Evolutionary conservation across 2,797 vertebrate genomes (phyloP).

Genomic region (Sebastolobus alascanus): DNA sequence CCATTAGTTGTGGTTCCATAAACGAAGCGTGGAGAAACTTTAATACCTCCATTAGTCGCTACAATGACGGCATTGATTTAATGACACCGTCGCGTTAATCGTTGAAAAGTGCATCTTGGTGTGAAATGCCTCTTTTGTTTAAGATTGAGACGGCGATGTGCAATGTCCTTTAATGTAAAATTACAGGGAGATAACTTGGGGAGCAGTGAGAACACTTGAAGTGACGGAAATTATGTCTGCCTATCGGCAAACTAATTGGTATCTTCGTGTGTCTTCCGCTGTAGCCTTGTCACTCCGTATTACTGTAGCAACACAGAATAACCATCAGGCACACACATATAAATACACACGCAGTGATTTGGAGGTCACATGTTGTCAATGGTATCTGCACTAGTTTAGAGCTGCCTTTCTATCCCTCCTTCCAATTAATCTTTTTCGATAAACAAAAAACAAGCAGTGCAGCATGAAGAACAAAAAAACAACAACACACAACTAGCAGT

Average conservation of each 20-base stretch:
- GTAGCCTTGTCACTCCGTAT: slow-evolving; percentile 19
- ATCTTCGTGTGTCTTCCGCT: slow-evolving; percentile 8
- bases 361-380: slow-evolving; percentile 60
- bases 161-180: slow-evolving; percentile 26
- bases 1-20: slow-evolving; percentile 47
- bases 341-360: slow-evolving; percentile 15
- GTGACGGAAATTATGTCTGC: slow-evolving; percentile 28
- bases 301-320: slow-evolving; percentile 23
- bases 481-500: slow-evolving; percentile 30
- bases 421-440: slow-evolving; percentile 75
- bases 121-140: slow-evolving; percentile 55
- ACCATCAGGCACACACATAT: slow-evolving; percentile 11
- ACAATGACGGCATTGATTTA: slow-evolving; percentile 70
- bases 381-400: slow-evolving; percentile 50
- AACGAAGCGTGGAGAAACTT: slow-evolving; percentile 49
- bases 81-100: slow-evolving; percentile 58
- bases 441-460: slow-evolving; percentile 67
- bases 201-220: slow-evolving; percentile 14
- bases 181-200: slow-evolving; percentile 7
- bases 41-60: slow-evolving; percentile 59
- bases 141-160: slow-evolving; percentile 9
- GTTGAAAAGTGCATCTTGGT: slow-evolving; percentile 43
- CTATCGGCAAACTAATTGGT: slow-evolving; percentile 35
- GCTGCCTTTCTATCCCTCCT: slow-evolving; percentile 51
- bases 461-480: slow-evolving; percentile 59